Base-by-base conservation (phyloP, 2,888 invertebrate species). In the Stenotaenia linearis region DNA sequence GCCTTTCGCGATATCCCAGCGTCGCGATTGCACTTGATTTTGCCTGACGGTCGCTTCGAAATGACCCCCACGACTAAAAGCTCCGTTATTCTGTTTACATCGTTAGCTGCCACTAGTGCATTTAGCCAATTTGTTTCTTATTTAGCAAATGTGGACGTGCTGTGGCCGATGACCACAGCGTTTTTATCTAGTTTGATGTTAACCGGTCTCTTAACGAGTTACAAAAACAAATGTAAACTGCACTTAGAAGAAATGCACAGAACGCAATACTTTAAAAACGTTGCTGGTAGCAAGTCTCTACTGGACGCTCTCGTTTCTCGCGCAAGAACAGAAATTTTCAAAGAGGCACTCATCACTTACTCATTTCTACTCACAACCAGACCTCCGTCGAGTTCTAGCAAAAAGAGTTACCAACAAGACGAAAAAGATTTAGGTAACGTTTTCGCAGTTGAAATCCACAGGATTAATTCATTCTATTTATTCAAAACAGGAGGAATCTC, bases 1-100 rank as follows among this genome's bases (percentile, higher is more conserved):
- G 35, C 76, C 7, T 79, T 76, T 37, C 28, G 76, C 50, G 79
- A 79, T 50, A 50, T 79, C 28, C 79, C 79, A 25, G 35, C 50
- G 9, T 45, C 37, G 10, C 76, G 50, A 9, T 18, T 79, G 25
- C 45, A 75, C 9, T 45, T 76, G 3, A n/a, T 79, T 21, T 56
- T 79, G n/a, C 79, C 79, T 21, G 50, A 79, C 32, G 76, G 79
- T 7, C 15, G 7, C 6, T 15, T 79, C 21, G 15, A 32, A 40
- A 25, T 37, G 30, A 1, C 50, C 0, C n/a, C 1, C 6, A 35
- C 35, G 4, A 76, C 75, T 15, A 28, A 45, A 30, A n/a, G 15
- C 15, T 23, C 30, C 12, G 12, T 79, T 5, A 75, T n/a, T 18
- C 7, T 21, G 15, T 25, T 32, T 10, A 12, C 28, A 7, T 9